A percentile compares a stretch with the other conserved stretches of the same genome.
Evolutionary conservation across 2,113 vertebrate species (phyloP).

Genomic region (Bufo bufo): DNA sequence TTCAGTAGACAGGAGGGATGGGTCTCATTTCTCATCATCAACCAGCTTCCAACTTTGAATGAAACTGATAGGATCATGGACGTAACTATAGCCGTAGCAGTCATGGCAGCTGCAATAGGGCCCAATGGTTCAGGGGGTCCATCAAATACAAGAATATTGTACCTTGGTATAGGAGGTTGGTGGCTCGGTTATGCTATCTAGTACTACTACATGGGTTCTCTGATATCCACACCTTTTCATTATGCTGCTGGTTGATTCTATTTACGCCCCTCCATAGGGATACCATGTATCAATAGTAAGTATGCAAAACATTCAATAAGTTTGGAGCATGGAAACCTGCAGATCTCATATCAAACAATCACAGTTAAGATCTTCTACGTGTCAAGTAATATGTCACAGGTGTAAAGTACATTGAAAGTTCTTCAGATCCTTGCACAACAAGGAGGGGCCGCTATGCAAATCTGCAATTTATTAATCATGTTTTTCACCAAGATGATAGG

Average conservation of each 20-base stretch:
- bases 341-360: not conserved
- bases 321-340: not conserved
- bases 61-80: not conserved
- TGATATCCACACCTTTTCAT: no score
- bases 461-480: slow-evolving; percentile 46
- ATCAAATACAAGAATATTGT: no score
- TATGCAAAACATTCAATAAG: not conserved
- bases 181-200: no score
- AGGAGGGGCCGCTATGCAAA: slow-evolving; percentile 34
- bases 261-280: no score
- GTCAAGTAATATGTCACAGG: slow-evolving; percentile 20
- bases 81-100: no score
- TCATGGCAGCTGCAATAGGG: no score
- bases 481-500: slow-evolving; percentile 48
- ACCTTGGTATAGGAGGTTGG: no score
- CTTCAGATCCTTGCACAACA: slow-evolving; percentile 2
- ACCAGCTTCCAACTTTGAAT: not conserved
- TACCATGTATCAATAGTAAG: not conserved
- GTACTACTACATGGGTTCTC: no score
- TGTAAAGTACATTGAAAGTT: slow-evolving; percentile 20
- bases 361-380: not conserved
- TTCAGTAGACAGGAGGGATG: not conserved
- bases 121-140: no score
- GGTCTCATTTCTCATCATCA: not conserved
- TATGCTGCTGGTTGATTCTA: no score